Conservation (phyloP, 1,140 invertebrate genomes). For the Zaprionus davidi region DNA sequence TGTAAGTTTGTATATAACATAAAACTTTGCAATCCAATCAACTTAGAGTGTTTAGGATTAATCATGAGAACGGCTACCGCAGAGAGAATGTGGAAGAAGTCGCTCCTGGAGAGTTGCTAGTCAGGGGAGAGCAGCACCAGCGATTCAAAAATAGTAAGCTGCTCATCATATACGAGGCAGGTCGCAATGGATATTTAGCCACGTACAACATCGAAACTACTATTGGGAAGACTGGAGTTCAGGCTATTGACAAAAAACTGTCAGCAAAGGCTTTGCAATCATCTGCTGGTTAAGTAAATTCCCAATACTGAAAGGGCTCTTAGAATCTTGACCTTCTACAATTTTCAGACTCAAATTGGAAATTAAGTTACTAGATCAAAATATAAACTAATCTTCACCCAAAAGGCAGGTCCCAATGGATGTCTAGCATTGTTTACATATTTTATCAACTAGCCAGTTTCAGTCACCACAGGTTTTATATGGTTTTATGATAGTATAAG, state of each 20-base stretch:
- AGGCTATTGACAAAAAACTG: not conserved
- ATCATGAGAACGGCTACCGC: conserved; percentile 26
- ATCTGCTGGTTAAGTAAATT: not conserved
- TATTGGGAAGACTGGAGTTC: not conserved
- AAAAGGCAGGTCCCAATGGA: no score
- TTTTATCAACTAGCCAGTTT: not conserved
- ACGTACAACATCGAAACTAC: conserved; percentile 7
- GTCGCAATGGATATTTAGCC: conserved; percentile 50
- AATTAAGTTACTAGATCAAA: no score
- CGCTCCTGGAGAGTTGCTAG: conserved; percentile 33
- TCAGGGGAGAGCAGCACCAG: conserved; percentile 32
- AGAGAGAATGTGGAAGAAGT: conserved; percentile 44
- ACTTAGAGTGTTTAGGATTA: conserved; percentile 17
- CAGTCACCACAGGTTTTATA: no score
- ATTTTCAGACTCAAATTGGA: no score
- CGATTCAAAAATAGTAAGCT: conserved; percentile 16
- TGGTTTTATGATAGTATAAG: not conserved
- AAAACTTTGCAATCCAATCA: not conserved
- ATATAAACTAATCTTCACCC: no score
- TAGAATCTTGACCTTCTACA: no score
- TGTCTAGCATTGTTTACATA: no score
- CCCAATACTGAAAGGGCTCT: not conserved
- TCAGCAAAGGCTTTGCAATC: not conserved
- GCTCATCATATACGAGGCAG: conserved; percentile 43
- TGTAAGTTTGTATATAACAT: not conserved